These are phyloP conservation scores for Apostichopus parvimensis DNA, from an alignment of 35 echinoderm and acorn worm species.

Conservation along the genomic window DNA sequence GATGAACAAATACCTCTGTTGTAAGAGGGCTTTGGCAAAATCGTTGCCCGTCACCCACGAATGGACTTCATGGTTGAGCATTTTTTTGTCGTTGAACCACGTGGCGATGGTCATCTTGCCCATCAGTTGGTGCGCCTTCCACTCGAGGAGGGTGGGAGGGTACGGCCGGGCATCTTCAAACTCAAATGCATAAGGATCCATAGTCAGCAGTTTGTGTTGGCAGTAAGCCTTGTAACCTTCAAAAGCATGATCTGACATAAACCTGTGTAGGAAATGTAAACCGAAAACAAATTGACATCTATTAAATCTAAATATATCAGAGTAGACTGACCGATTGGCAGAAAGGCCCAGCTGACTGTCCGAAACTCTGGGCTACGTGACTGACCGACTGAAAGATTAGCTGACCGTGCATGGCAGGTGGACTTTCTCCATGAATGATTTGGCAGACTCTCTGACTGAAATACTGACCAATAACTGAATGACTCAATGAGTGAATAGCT, in stretches of 20 bases:
- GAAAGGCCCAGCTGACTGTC: no score
- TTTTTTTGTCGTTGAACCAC: constrained; percentile 58
- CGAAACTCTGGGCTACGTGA: no score
- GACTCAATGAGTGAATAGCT: no score
- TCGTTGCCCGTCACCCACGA: constrained; percentile 91
- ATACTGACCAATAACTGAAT: no score
- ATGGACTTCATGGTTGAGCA: constrained; percentile 65
- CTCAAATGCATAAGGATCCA: constrained; percentile 67
- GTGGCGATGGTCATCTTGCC: constrained; percentile 69
- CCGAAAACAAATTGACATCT: no score
- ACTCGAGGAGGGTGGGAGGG: constrained; percentile 85
- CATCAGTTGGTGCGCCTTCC: constrained; percentile 77
- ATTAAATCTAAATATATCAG: no score
- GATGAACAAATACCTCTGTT: constrained; percentile 64
- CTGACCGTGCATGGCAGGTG: no score
- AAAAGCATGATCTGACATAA: constrained; percentile 90
- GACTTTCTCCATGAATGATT: no score
- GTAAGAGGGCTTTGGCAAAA: constrained; percentile 72
- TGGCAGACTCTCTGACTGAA: no score
- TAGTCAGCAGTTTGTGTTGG: constrained; percentile 85
- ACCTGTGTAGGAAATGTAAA: constrained; percentile 28
- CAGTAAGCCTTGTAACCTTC: constrained; percentile 91
- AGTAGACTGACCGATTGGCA: no score
- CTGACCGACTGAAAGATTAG: no score
- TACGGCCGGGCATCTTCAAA: constrained; percentile 73